Evolutionary conservation across 2,888 invertebrate genomes (phyloP).

Genomic region (Bibio marci): DNA sequence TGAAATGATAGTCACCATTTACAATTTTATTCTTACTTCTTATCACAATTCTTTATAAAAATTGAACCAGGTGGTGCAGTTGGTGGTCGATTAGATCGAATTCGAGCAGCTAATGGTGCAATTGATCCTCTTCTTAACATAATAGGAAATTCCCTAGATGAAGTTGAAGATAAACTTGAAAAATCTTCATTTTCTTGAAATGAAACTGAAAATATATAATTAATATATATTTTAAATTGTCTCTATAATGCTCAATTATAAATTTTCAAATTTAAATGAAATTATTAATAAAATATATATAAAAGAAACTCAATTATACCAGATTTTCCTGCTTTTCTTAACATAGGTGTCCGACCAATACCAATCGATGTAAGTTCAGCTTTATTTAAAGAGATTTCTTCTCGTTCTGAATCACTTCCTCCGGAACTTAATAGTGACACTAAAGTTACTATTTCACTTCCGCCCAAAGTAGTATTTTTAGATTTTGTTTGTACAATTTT

Average conservation of each 20-base stretch:
- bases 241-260: not conserved
- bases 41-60: conserved; percentile 13
- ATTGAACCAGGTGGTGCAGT: conserved; percentile 27
- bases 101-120: conserved; percentile 24
- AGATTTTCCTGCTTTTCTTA: conserved; percentile 28
- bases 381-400: conserved; percentile 17
- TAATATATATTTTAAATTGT: too few species aligned
- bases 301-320: conserved; percentile 15
- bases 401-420: conserved; percentile 43
- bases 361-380: not conserved
- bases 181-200: conserved; percentile 28
- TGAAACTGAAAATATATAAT: conserved; percentile 19
- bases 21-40: too few species aligned
- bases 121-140: conserved; percentile 26
- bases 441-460: conserved; percentile 40
- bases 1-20: too few species aligned
- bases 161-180: conserved; percentile 20
- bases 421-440: conserved; percentile 48
- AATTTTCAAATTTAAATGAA: not conserved
- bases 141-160: conserved; percentile 25
- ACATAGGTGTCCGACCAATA: conserved; percentile 17
- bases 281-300: not conserved
- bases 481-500: conserved; percentile 20
- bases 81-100: conserved; percentile 25
- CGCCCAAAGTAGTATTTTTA: conserved; percentile 21